A percentile compares a stretch with the other conserved stretches of the same genome.
phyloP scores from a whole-genome alignment of 2,888 invertebrate species.

The Macaria notata region DNA sequence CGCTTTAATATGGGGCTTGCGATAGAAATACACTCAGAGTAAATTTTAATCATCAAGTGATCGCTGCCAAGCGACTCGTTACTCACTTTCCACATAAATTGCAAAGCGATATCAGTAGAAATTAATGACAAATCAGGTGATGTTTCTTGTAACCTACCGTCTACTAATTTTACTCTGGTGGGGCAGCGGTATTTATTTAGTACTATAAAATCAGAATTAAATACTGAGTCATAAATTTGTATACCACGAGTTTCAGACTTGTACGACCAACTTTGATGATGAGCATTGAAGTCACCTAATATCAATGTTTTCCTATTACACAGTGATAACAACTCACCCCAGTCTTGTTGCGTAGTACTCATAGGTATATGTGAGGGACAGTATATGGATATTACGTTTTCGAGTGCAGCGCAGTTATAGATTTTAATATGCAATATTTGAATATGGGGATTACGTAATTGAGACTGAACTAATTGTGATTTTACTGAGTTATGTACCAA shows the following conservation, averaged over 20 bases:
- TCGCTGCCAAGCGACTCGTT: slow-evolving; percentile 24
- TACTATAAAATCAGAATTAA: slow-evolving; percentile 22
- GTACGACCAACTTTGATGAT: slow-evolving; percentile 20
- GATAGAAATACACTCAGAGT: too few species aligned
- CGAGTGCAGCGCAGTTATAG: slow-evolving; percentile 8
- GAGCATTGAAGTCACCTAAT: slow-evolving; percentile 33
- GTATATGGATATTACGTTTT: slow-evolving; percentile 23
- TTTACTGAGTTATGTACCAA: neutral
- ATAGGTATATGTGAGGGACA: slow-evolving; percentile 27
- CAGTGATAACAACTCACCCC: slow-evolving; percentile 27
- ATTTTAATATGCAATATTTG: slow-evolving; percentile 23
- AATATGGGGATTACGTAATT: slow-evolving; percentile 19
- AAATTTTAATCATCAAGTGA: slow-evolving; percentile 13
- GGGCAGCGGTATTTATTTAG: slow-evolving; percentile 20
- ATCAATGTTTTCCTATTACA: too few species aligned
- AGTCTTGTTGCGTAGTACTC: slow-evolving; percentile 21
- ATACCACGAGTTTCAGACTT: slow-evolving; percentile 20
- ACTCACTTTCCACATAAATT: slow-evolving; percentile 17
- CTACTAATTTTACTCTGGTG: slow-evolving; percentile 30
- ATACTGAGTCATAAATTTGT: slow-evolving; percentile 4
- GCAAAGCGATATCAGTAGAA: slow-evolving; percentile 16
- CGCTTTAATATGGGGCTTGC: neutral
- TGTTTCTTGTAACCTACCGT: neutral
- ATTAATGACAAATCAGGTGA: slow-evolving; percentile 18
- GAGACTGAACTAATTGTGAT: neutral